Evolutionary conservation across 2,797 vertebrate genomes (phyloP).

Genomic region (Cyclura pinguis): DNA sequence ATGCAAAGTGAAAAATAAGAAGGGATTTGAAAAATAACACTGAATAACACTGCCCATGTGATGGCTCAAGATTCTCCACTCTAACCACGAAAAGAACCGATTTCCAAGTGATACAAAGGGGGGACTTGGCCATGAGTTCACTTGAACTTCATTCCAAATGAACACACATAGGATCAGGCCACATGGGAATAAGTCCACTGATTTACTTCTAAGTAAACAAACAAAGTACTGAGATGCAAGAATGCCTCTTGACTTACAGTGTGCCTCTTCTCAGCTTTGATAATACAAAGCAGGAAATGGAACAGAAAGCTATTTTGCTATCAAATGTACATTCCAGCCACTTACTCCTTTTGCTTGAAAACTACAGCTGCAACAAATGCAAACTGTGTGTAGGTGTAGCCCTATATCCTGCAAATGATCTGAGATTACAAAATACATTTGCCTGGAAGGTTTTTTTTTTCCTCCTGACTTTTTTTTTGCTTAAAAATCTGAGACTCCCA

Average conservation of each 20-base stretch:
- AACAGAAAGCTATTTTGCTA: slow-evolving; percentile 17
- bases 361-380: neutral
- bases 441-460: neutral
- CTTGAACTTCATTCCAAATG: neutral
- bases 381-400: neutral
- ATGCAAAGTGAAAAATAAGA: neutral
- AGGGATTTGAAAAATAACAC: neutral
- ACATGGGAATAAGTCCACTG: neutral
- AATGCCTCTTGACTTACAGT: neutral
- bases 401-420: neutral
- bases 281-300: neutral
- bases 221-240: neutral
- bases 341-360: neutral
- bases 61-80: neutral
- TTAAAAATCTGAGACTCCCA: neutral
- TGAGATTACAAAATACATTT: neutral
- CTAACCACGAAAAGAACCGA: neutral
- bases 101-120: neutral
- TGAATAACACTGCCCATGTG: neutral
- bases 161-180: neutral
- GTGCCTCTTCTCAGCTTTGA: neutral
- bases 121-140: neutral
- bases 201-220: neutral
- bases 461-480: neutral
- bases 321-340: slow-evolving; percentile 4